Conservation (phyloP, 2,888 invertebrate genomes). For the Nephrotoma appendiculata region DNA sequence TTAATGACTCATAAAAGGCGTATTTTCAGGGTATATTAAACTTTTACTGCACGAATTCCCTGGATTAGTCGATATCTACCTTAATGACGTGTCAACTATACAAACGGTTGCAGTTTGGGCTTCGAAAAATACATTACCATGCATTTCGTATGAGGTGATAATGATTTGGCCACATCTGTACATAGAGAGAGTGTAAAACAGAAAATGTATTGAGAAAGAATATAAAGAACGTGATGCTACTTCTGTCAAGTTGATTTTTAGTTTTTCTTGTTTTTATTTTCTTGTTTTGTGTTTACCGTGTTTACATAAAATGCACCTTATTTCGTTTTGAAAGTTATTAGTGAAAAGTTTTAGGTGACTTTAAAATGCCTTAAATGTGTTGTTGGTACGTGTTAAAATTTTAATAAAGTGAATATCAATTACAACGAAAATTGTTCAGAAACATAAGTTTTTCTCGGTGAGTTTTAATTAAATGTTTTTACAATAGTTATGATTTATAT, state of each 20-base stretch:
- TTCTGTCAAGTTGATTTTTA: too few species aligned
- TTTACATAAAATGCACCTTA: background rate
- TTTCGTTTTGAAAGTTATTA: background rate
- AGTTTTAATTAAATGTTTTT: background rate
- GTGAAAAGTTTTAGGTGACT: background rate
- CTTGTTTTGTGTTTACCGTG: background rate
- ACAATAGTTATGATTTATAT: background rate
- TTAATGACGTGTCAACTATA: too few species aligned
- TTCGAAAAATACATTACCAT: too few species aligned
- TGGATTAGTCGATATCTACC: too few species aligned
- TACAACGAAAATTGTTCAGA: background rate
- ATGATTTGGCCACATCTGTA: too few species aligned
- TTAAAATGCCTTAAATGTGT: background rate
- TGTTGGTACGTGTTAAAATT: background rate
- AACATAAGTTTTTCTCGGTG: background rate
- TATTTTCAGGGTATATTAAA: too few species aligned
- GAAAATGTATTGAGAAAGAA: background rate
- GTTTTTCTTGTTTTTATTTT: too few species aligned
- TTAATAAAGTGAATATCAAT: background rate
- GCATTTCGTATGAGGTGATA: too few species aligned
- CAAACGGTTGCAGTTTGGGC: too few species aligned
- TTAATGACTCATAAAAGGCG: too few species aligned
- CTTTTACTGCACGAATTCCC: too few species aligned
- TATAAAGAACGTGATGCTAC: too few species aligned
- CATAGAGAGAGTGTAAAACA: background rate